phyloP scores from a whole-genome alignment of 2,888 invertebrate species.

The Agonopterix arenella region DNA sequence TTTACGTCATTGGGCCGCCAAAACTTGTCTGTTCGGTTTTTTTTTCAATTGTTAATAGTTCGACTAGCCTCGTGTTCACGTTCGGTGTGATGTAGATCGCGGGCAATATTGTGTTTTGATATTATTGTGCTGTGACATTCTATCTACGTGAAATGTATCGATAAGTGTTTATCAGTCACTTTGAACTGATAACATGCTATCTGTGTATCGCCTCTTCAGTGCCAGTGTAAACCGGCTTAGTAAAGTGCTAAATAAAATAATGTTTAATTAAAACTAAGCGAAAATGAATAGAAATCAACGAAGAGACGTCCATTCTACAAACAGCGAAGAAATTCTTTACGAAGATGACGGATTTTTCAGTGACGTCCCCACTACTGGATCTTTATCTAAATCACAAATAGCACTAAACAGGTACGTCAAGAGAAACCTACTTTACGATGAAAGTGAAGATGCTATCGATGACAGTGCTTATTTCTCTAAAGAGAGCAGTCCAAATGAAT shows the following conservation, averaged over 20 bases:
- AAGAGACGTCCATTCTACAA: conserved; percentile 13
- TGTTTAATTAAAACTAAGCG: conserved; percentile 14
- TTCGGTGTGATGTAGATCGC: conserved; percentile 27
- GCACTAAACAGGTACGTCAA: conserved; percentile 66
- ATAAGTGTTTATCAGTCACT: conserved; percentile 24
- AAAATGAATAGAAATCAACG: conserved; percentile 29
- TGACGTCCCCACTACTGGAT: conserved; percentile 51
- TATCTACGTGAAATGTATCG: conserved; percentile 27
- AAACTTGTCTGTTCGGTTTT: conserved; percentile 64
- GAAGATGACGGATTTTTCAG: conserved; percentile 61
- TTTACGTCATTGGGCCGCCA: conserved; percentile 55
- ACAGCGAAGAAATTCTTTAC: conserved; percentile 23
- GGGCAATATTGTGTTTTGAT: conserved; percentile 15
- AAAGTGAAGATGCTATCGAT: conserved; percentile 34
- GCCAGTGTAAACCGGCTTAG: conserved; percentile 27
- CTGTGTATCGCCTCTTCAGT: conserved; percentile 40
- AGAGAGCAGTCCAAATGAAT: conserved; percentile 61
- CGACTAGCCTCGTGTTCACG: conserved; percentile 42
- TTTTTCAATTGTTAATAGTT: conserved; percentile 51
- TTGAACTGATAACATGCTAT: conserved; percentile 46
- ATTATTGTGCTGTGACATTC: conserved; percentile 18
- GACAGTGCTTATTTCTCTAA: conserved; percentile 64
- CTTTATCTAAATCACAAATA: conserved; percentile 54
- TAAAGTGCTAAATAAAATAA: conserved; percentile 24
- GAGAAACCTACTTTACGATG: conserved; percentile 59